phyloP scores from a whole-genome alignment of 1,140 invertebrate species.

The Microplitis mediator region DNA sequence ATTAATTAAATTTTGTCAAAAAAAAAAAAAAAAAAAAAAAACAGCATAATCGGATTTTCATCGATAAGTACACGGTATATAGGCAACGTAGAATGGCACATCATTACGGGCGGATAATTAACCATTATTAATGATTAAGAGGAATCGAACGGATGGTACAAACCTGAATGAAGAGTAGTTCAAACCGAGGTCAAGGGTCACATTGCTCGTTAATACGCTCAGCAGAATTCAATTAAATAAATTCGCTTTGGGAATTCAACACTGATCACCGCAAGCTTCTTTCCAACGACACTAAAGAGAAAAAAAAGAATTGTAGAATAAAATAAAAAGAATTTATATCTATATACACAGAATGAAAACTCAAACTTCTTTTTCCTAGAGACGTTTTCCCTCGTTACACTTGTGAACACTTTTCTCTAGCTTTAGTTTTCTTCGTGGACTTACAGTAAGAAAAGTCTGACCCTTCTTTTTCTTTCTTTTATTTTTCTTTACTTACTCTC shows the following conservation, averaged over 20 bases:
- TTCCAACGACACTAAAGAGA: neutral
- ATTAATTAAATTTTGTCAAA: too few species aligned
- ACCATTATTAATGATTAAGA: neutral
- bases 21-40: too few species aligned
- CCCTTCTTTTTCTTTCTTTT: neutral
- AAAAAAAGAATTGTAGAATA: neutral
- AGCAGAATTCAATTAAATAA: constrained; percentile 45
- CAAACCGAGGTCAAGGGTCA: constrained; percentile 13
- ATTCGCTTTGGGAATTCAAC: constrained; percentile 39
- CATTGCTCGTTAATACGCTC: constrained; percentile 40
- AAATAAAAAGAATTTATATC: neutral
- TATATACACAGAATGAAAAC: neutral
- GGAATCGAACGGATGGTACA: neutral
- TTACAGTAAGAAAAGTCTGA: constrained; percentile 2
- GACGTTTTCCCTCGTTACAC: constrained; percentile 17
- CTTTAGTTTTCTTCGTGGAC: neutral
- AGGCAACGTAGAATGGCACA: too few species aligned
- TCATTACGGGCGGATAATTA: neutral
- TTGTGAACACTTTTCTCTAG: constrained; percentile 18
- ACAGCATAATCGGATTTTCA: too few species aligned
- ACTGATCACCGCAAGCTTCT: constrained; percentile 32
- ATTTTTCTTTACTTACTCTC: neutral
- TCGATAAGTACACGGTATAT: too few species aligned
- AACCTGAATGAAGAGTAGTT: constrained; percentile 16
- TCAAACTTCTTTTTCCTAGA: neutral